Evolutionary conservation across 23 tunicate species (phyloP).

Genomic region (Ascidia mentula): DNA sequence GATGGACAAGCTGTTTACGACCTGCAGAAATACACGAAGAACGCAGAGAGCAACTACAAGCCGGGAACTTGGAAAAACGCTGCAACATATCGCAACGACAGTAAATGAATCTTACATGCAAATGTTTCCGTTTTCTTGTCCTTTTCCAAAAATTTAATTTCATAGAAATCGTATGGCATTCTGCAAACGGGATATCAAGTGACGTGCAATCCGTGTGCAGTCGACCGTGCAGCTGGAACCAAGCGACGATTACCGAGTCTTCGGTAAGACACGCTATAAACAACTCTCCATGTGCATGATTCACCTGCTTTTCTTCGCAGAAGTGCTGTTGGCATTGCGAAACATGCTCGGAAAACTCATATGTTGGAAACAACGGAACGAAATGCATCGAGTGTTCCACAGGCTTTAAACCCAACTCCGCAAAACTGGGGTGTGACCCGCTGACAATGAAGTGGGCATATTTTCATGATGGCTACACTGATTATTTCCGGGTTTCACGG

Average conservation of each 20-base stretch:
- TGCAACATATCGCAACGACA: slow-evolving; percentile 1
- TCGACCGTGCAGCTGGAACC: slow-evolving; percentile 37
- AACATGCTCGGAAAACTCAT: slow-evolving; percentile 30
- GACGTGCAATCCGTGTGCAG: slow-evolving; percentile 40
- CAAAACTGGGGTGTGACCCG: slow-evolving; percentile 16
- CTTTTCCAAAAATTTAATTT: neutral
- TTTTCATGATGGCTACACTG: neutral
- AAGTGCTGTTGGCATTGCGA: slow-evolving; percentile 69
- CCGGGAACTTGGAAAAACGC: slow-evolving; percentile 15
- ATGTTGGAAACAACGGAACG: slow-evolving; percentile 42
- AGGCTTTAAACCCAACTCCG: slow-evolving; percentile 34
- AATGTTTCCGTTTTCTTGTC: neutral
- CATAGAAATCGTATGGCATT: slow-evolving; percentile 35
- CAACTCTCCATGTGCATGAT: too few species aligned
- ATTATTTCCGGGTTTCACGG: neutral
- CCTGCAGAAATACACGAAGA: slow-evolving; percentile 8
- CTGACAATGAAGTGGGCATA: slow-evolving; percentile 28
- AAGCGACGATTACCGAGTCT: slow-evolving; percentile 32
- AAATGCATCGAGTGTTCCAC: slow-evolving; percentile 24
- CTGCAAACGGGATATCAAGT: neutral
- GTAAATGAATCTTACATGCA: slow-evolving; percentile 1
- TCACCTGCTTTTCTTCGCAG: slow-evolving; percentile 17
- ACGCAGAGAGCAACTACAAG: neutral
- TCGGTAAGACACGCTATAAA: slow-evolving; percentile 25
- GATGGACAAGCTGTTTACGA: slow-evolving; percentile 67